phyloP scores from a whole-genome alignment of 2,113 vertebrate genomes.

The Pterocles burchelli region DNA sequence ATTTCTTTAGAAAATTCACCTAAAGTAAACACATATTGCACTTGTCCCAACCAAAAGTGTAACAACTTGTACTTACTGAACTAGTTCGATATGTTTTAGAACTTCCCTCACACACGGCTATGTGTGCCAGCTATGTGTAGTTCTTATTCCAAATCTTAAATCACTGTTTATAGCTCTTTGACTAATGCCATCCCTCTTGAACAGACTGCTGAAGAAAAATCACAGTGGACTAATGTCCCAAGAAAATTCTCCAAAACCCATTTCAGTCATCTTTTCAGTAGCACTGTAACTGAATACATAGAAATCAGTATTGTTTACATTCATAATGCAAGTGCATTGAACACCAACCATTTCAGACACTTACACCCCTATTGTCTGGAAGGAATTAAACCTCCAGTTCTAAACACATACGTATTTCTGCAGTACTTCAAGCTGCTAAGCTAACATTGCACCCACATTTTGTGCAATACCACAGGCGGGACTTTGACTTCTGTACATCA shows the following conservation, averaged over 20 bases:
- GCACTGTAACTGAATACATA: conserved; percentile 37
- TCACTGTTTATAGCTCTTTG: neutral
- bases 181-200: neutral
- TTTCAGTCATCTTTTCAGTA: neutral
- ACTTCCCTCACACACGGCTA: neutral
- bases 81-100: neutral
- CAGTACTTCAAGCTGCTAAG: conserved; percentile 12
- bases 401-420: neutral
- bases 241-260: neutral
- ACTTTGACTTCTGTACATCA: conserved; percentile 42
- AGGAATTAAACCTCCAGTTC: neutral
- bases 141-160: neutral
- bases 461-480: conserved; percentile 32
- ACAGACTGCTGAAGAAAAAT: neutral
- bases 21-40: conserved; percentile 72
- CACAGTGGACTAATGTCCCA: neutral
- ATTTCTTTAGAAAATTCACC: conserved; percentile 28
- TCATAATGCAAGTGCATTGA: neutral
- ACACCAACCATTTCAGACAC: neutral
- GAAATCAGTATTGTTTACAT: neutral
- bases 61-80: conserved; percentile 4
- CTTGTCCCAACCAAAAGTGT: conserved; percentile 59
- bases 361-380: neutral
- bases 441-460: neutral
- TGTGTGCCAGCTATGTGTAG: neutral